phyloP scores from a whole-genome alignment of 2,113 vertebrate genomes.

The Atractosteus spatula region DNA sequence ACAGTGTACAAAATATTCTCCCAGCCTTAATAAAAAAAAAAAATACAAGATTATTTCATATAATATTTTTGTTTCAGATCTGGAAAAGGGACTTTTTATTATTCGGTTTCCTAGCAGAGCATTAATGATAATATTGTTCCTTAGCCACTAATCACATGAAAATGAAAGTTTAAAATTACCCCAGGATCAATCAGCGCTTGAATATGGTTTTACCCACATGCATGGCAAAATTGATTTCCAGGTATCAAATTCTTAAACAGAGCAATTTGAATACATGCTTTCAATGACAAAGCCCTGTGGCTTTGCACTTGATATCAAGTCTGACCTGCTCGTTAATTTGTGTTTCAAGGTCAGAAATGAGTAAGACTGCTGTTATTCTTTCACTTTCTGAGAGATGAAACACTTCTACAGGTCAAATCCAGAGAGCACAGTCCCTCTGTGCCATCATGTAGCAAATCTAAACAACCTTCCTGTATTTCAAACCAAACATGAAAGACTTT shows the following conservation, averaged over 20 bases:
- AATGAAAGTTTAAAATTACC: conserved; percentile 3
- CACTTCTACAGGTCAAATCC: too few species aligned
- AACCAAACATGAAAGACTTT: too few species aligned
- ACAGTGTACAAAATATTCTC: too few species aligned
- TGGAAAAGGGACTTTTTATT: background rate
- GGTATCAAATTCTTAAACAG: conserved; percentile 43
- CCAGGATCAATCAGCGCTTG: background rate
- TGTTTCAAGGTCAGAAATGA: conserved; percentile 12
- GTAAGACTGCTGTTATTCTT: conserved; percentile 11
- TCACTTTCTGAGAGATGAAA: conserved; percentile 2
- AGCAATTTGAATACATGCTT: conserved; percentile 6
- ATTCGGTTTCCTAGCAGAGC: background rate
- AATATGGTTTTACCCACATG: conserved; percentile 25
- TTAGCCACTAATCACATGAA: background rate
- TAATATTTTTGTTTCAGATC: background rate
- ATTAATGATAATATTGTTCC: background rate
- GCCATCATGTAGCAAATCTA: too few species aligned
- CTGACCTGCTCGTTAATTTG: conserved; percentile 15
- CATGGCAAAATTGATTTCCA: conserved; percentile 38
- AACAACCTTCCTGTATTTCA: too few species aligned
- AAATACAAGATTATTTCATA: conserved; percentile 17
- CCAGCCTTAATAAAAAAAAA: background rate
- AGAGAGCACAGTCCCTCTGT: too few species aligned
- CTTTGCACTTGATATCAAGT: background rate
- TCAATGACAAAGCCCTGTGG: background rate